phyloP scores from a whole-genome alignment of 92 coral and sea anemone species.

The Palythoa caribaeorum region DNA sequence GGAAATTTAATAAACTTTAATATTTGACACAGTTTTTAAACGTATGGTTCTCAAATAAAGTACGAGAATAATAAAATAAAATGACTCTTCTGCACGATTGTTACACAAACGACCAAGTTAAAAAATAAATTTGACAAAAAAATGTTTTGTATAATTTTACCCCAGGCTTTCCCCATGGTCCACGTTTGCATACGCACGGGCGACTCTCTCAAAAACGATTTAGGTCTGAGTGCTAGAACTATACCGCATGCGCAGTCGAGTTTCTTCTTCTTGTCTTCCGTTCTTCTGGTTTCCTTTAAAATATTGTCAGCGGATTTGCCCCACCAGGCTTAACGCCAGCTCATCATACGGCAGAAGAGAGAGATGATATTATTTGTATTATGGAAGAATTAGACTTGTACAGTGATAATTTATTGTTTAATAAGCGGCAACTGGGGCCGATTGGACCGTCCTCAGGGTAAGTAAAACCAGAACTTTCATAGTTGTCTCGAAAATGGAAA shows the following conservation, averaged over 20 bases:
- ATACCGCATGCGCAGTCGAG: slow-evolving; percentile 16
- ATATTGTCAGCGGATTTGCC: slow-evolving; percentile 40
- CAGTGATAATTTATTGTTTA: slow-evolving; percentile 80
- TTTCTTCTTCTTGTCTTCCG: no score
- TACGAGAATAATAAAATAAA: no score
- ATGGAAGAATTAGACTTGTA: slow-evolving; percentile 89
- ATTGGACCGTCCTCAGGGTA: slow-evolving; percentile 85
- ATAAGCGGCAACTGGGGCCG: slow-evolving; percentile 88
- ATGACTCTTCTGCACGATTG: no score
- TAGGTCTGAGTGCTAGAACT: background rate
- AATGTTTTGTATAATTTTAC: no score
- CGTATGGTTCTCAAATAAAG: no score
- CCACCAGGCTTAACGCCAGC: slow-evolving; percentile 73
- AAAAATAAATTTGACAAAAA: no score
- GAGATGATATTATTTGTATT: background rate
- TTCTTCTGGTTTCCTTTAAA: background rate
- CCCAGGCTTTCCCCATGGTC: no score
- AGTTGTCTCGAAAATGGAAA: background rate
- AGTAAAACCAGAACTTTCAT: slow-evolving; percentile 21
- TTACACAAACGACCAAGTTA: no score
- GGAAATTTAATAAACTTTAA: no score
- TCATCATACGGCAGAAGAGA: slow-evolving; percentile 61
- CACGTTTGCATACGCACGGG: no score
- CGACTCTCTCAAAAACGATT: background rate
- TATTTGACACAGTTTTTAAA: no score